Evolutionary conservation across 2,888 invertebrate genomes (phyloP).

Genomic region (Itoplectis maculator): DNA sequence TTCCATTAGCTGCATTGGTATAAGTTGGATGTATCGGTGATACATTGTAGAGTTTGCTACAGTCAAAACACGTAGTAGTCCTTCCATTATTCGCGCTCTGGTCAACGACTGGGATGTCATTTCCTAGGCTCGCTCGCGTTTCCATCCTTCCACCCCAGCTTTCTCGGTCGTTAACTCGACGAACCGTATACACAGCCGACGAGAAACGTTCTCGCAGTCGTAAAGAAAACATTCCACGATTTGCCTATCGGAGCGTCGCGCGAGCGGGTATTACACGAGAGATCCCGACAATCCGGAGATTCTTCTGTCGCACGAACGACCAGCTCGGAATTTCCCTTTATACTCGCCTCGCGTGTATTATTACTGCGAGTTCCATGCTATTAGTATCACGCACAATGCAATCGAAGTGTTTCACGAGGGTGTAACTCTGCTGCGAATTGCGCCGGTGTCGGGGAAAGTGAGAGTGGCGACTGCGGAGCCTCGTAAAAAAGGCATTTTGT

Average conservation of each 20-base stretch:
- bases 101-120: neutral
- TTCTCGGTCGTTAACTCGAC: slow-evolving; percentile 28
- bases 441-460: too few relatives aligned
- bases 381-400: slow-evolving; percentile 12
- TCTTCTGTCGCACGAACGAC: slow-evolving; percentile 11
- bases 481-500: neutral
- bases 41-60: too few relatives aligned
- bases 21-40: too few relatives aligned
- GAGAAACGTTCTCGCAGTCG: slow-evolving; percentile 7
- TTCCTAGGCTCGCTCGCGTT: neutral
- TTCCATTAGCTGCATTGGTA: slow-evolving; percentile 41
- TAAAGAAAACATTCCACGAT: slow-evolving; percentile 56
- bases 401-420: neutral
- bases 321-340: slow-evolving; percentile 37
- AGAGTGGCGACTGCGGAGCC: too few relatives aligned
- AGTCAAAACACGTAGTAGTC: too few relatives aligned
- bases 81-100: too few relatives aligned
- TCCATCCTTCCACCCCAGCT: neutral
- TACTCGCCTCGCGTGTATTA: neutral
- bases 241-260: slow-evolving; percentile 35
- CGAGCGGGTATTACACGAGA: slow-evolving; percentile 22
- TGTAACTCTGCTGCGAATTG: neutral
- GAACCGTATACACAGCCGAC: slow-evolving; percentile 25
- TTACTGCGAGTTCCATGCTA: neutral
- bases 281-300: neutral